Evolutionary conservation across 92 coral and sea anemone genomes (phyloP).

Genomic region (Micromussa lordhowensis): DNA sequence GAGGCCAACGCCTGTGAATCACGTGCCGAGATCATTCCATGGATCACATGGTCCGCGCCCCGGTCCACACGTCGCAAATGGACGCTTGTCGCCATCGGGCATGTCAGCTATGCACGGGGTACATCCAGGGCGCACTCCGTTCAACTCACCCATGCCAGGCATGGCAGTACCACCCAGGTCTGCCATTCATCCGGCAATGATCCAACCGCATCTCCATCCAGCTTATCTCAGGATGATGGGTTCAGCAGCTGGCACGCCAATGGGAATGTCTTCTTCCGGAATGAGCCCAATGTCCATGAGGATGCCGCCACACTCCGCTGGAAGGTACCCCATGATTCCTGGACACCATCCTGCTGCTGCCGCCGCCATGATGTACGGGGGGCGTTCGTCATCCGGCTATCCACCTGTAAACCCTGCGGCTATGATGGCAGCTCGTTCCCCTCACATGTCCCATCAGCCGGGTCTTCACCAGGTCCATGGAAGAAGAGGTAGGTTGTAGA

Average conservation of each 20-base stretch:
- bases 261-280: conserved; percentile 58
- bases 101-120: conserved; percentile 56
- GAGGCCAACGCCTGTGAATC: conserved; percentile 30
- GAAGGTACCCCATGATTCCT: conserved; percentile 71
- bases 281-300: conserved; percentile 63
- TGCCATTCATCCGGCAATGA: conserved; percentile 45
- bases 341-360: conserved; percentile 61
- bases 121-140: conserved; percentile 59
- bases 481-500: conserved; percentile 24
- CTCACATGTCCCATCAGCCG: conserved; percentile 23
- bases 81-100: conserved; percentile 62
- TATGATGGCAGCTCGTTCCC: conserved; percentile 40
- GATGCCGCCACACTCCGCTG: conserved; percentile 60
- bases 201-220: conserved; percentile 63
- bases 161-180: conserved; percentile 64
- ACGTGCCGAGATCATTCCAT: conserved; percentile 15
- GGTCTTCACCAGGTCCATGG: conserved; percentile 33
- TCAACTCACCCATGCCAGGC: conserved; percentile 68
- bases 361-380: conserved; percentile 64
- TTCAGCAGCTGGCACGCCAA: conserved; percentile 56
- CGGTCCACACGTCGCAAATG: conserved; percentile 46
- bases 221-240: conserved; percentile 66
- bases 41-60: conserved; percentile 45
- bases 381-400: conserved; percentile 65
- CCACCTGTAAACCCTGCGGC: conserved; percentile 54